Evolutionary conservation across 1,140 invertebrate genomes (phyloP).

Genomic region (Oryctes rhinoceros): DNA sequence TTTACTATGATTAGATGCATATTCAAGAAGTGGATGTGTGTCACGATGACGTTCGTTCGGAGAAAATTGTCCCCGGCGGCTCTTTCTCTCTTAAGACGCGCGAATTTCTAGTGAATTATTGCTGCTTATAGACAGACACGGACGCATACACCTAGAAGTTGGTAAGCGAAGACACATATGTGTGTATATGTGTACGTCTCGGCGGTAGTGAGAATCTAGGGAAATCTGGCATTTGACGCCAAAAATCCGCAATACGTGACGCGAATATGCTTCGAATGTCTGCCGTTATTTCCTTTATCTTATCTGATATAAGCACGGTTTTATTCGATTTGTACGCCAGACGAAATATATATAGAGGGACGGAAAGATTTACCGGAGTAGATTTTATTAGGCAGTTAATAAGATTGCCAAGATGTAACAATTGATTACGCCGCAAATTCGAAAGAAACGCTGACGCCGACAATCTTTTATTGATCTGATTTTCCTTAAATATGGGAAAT

Average conservation of each 20-base stretch:
- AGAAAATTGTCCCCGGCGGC: neutral
- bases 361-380: neutral
- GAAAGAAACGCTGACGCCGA: too few relatives aligned
- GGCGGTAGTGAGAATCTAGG: neutral
- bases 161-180: neutral
- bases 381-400: neutral
- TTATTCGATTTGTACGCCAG: neutral
- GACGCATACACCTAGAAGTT: neutral
- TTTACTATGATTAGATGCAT: neutral
- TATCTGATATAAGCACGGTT: neutral
- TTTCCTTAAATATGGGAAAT: too few relatives aligned
- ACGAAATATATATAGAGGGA: neutral
- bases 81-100: neutral
- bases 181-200: neutral
- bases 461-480: too few relatives aligned
- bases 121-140: neutral
- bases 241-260: slow-evolving; percentile 13
- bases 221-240: slow-evolving; percentile 6
- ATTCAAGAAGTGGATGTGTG: slow-evolving; percentile 6
- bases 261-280: slow-evolving; percentile 2
- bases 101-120: slow-evolving; percentile 4
- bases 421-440: neutral
- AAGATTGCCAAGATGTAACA: neutral
- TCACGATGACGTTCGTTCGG: neutral
- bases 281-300: slow-evolving; percentile 14